phyloP scores from a whole-genome alignment of 1,140 invertebrate species.

The Drosophila tsacasi region DNA sequence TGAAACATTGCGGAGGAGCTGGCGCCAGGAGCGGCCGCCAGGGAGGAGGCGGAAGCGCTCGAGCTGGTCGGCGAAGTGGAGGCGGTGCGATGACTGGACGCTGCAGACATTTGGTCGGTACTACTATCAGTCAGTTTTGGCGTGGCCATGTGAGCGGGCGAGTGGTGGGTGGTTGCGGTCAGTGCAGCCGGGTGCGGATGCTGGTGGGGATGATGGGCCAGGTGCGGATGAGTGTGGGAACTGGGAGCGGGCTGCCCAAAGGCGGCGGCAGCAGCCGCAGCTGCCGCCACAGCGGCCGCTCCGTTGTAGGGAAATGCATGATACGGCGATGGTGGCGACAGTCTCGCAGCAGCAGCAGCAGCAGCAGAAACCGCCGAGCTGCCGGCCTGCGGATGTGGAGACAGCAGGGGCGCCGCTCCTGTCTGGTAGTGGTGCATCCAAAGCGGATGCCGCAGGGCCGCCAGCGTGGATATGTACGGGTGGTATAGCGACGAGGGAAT shows the following conservation, averaged over 20 bases:
- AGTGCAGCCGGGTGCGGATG: slow-evolving; percentile 59
- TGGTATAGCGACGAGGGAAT: slow-evolving; percentile 80
- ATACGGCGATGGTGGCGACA: slow-evolving; percentile 73
- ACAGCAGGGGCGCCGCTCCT: slow-evolving; percentile 75
- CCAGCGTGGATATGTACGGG: slow-evolving; percentile 85
- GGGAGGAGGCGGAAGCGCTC: slow-evolving; percentile 55
- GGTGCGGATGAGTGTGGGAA: slow-evolving; percentile 60
- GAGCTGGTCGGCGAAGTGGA: slow-evolving; percentile 72
- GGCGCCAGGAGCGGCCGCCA: slow-evolving; percentile 49
- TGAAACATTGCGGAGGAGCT: slow-evolving; percentile 77
- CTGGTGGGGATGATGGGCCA: slow-evolving; percentile 56
- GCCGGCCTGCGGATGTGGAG: slow-evolving; percentile 53
- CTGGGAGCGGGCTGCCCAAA: slow-evolving; percentile 58
- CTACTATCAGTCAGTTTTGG: slow-evolving; percentile 81
- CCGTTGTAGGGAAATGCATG: slow-evolving; percentile 80
- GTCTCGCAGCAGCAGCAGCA: slow-evolving; percentile 41
- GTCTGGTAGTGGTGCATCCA: slow-evolving; percentile 87
- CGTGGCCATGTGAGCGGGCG: slow-evolving; percentile 69
- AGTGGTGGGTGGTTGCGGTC: slow-evolving; percentile 41
- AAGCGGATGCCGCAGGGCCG: slow-evolving; percentile 83
- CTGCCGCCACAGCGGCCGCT: slow-evolving; percentile 71
- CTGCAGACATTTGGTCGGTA: slow-evolving; percentile 77
- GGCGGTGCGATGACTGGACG: slow-evolving; percentile 73
- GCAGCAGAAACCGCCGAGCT: slow-evolving; percentile 45
- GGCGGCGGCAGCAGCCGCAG: slow-evolving; percentile 70